Base-by-base conservation (phyloP, 1,140 invertebrate genomes). In the Drosophila sucinea region DNA sequence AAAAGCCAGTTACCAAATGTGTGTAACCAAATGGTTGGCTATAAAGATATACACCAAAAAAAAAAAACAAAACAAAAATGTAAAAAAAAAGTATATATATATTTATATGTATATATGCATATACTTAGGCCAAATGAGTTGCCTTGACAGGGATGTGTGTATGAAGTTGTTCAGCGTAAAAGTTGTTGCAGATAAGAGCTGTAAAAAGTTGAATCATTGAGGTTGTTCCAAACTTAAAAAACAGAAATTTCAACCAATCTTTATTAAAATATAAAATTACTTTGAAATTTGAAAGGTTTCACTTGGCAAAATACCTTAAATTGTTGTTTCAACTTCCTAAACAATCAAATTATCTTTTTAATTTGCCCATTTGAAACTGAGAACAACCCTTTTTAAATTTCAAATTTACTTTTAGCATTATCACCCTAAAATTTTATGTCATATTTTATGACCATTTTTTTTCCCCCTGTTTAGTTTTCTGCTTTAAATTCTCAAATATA, bases 11-110 rank as follows among this genome's bases (percentile, higher is more conserved):
- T 79, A 70, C 79, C 76, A 71, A 67, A 77, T 73, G 76, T 60
- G 61, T 60, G 61, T 84, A 77, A 71, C 81, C 69, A 83, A 82
- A 82, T 82, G 80, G 69, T 78, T 32, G 54, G 62, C 81, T 55
- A 85, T 86, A 81, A 85, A 85, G 65, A 68, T 71, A 68, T 75
- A 57, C 40, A 57, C 60, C 62, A 76, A 67, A 70, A 73, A 65
- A 64, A 25, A 73, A 70, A 44, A 17, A 35, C 70, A 55, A 62
- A 61, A 54, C 29, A 55, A 40, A 76, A 83, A 83, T 73, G 60
- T 51, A 63, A 68, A 69, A 73, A 73, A 70, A 68, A 70, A 80
- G 79, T 83, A 73, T 76, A 73, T n/a, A 76, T 64, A 67, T 64
- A 68, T 75, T 33, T 68, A 72, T 67, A 17, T 41, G 11, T 41